Base-by-base conservation (phyloP, 2,888 invertebrate genomes). In the Drosophila infuscata region DNA sequence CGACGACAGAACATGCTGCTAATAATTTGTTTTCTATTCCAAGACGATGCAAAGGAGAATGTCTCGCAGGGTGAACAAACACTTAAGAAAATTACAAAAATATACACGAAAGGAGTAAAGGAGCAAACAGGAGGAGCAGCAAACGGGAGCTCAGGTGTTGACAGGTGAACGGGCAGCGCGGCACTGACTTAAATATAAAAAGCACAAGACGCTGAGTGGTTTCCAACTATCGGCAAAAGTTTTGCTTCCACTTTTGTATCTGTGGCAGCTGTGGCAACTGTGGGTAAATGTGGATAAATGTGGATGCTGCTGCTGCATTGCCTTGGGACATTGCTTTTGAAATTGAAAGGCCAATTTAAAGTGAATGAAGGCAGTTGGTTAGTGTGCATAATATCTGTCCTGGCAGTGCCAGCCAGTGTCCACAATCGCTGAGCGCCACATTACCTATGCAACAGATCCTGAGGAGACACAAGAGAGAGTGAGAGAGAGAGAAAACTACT, bases 1-100 rank as follows among this genome's bases (percentile, higher is more conserved):
- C 91, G 92, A 72, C 91, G 92, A 87, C 93, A 93, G 82, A 92
- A 92, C 91, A 92, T 91, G 75, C 72, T 84, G 69, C 81, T 87
- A 72, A 83, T 85, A 85, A 81, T 79, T 83, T 84, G 52, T 9
- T 51, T 52, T 6, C 1, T 35, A 0, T 33, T 30, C 17, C 29
- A 25, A 51, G 57, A 20, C 43, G 53, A 17, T 36, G 38, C 35
- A 41, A 36, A 5, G 6, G 32, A 33, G 4, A 51, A 7, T n/a
- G 66, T 66, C 71, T 65, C 72, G 11, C 36, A 48, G 73, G 43
- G 49, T 25, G 46, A 46, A 46, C 77, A 75, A 82, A 82, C 87
- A 89, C 87, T 87, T 88, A 87, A 52, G 76, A 67, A 89, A 85
- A 89, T 87, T 89, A 75, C 81, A 73, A 63, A 65, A 63, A 49